Percentiles rank a stretch among this genome's conserved stretches.
Evolutionary conservation across 2,888 invertebrate species (phyloP).

Genomic region (Thereva unica): DNA sequence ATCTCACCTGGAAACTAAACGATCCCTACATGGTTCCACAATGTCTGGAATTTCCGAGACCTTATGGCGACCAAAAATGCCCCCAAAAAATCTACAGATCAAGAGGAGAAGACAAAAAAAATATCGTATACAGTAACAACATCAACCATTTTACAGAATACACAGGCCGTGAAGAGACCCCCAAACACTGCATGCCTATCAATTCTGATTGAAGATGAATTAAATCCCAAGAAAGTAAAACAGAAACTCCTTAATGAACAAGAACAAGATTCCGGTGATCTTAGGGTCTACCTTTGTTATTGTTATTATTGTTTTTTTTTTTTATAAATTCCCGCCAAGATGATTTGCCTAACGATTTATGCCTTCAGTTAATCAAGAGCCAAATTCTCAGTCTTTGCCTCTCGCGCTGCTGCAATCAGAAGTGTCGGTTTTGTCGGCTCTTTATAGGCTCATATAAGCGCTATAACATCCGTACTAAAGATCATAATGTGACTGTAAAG

Average conservation of each 20-base stretch:
- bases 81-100: not conserved
- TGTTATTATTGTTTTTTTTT: constrained; percentile 5
- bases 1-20: constrained; percentile 20
- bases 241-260: constrained; percentile 39
- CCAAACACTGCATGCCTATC: constrained; percentile 24
- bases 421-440: constrained; percentile 38
- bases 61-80: constrained; percentile 41
- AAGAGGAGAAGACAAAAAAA: not conserved
- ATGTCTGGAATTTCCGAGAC: constrained; percentile 42
- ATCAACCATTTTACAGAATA: not conserved
- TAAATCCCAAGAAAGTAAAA: constrained; percentile 36
- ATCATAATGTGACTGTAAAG: constrained; percentile 5
- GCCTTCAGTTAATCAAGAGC: constrained; percentile 41
- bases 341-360: constrained; percentile 42
- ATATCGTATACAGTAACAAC: not conserved
- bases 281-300: not conserved
- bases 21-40: constrained; percentile 39
- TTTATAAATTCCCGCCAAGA: constrained; percentile 23
- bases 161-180: not conserved
- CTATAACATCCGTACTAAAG: constrained; percentile 7
- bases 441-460: constrained; percentile 3
- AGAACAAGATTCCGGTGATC: constrained; percentile 36
- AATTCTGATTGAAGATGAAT: constrained; percentile 28
- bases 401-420: not conserved
- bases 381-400: constrained; percentile 1